Percentiles rank a stretch among this genome's conserved stretches.
Conservation (phyloP, 64 coral and sea anemone genomes). For the Trachythela sp. region DNA sequence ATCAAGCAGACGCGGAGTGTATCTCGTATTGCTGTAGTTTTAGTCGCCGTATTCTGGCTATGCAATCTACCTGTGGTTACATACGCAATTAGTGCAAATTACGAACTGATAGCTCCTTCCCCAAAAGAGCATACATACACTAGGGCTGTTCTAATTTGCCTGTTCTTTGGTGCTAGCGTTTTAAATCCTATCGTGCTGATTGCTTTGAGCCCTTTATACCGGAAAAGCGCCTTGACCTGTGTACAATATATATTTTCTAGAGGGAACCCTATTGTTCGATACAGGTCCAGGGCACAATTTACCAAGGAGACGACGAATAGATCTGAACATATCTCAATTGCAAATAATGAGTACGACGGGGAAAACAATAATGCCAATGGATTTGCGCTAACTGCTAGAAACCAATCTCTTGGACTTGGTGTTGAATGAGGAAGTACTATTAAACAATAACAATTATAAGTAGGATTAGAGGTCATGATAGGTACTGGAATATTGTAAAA, state of each 20-base stretch:
- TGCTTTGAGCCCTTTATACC: slow-evolving; percentile 3
- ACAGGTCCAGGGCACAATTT: neutral
- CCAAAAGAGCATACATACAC: neutral
- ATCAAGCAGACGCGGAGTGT: neutral
- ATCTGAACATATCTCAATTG: slow-evolving; percentile 1
- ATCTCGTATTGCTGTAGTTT: neutral
- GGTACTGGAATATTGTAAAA: no score
- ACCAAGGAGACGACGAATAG: neutral
- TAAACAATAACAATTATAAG: no score
- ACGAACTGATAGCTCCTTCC: neutral
- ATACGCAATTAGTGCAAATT: neutral
- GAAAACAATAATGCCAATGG: neutral
- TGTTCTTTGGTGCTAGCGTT: neutral
- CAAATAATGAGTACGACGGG: neutral
- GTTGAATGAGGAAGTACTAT: neutral
- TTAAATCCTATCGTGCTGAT: neutral
- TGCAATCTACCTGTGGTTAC: neutral
- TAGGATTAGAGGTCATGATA: no score
- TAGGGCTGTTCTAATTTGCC: neutral
- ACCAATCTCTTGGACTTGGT: neutral
- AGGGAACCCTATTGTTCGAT: neutral
- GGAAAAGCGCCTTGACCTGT: neutral
- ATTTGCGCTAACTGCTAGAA: neutral
- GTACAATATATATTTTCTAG: neutral
- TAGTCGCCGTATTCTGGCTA: neutral